Percentiles rank a stretch among this genome's conserved stretches.
These are phyloP conservation scores for Drosophila cardini DNA, from an alignment of 1,140 invertebrate genomes.

Conservation along the genomic window DNA sequence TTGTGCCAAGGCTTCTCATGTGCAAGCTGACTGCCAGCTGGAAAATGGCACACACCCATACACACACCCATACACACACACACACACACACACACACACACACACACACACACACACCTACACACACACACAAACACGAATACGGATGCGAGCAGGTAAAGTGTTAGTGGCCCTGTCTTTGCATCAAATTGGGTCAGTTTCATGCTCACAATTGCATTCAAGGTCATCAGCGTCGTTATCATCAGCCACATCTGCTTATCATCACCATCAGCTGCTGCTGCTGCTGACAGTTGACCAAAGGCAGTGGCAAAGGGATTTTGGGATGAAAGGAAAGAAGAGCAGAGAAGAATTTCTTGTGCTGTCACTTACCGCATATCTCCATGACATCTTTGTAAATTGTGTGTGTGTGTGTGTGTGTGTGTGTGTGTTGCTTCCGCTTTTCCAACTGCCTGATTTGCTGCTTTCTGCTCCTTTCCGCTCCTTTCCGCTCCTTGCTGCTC, in stretches of 20 bases:
- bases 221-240: constrained; percentile 49
- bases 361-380: constrained; percentile 81
- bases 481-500: constrained; percentile 10
- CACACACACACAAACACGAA: neutral
- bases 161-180: constrained; percentile 12
- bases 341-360: constrained; percentile 22
- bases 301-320: neutral
- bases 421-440: constrained; percentile 25
- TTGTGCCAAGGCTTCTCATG: constrained; percentile 44
- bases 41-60: constrained; percentile 33
- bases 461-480: constrained; percentile 2
- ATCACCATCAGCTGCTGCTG: constrained; percentile 47
- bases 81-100: neutral
- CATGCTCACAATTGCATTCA: constrained; percentile 29
- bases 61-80: constrained; percentile 10
- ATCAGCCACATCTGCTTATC: constrained; percentile 19
- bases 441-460: constrained; percentile 9
- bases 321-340: neutral
- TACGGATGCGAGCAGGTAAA: constrained; percentile 17
- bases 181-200: constrained; percentile 32
- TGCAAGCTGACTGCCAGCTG: constrained; percentile 13
- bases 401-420: no score
- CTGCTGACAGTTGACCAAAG: neutral
- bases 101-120: constrained; percentile 6
- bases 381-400: constrained; percentile 72